Evolutionary conservation across 2,113 vertebrate species (phyloP).

Genomic region (Calidris pygmaea): DNA sequence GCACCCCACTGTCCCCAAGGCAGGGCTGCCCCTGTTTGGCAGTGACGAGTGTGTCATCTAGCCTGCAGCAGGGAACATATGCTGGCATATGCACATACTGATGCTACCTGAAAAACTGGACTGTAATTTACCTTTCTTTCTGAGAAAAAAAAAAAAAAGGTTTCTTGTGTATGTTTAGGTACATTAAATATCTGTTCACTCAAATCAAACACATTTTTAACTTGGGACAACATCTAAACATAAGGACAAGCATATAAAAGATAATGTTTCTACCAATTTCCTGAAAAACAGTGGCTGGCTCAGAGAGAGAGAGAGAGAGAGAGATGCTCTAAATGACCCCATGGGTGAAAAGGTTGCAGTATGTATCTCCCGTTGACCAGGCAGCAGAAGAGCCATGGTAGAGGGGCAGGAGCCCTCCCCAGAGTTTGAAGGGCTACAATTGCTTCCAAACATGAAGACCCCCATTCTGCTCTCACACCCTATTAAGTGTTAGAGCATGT

Average conservation of each 20-base stretch:
- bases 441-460: background rate
- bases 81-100: fast-evolving
- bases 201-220: background rate
- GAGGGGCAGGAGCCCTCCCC: no score
- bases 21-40: background rate
- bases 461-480: background rate
- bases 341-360: background rate
- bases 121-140: background rate
- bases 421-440: background rate
- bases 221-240: background rate
- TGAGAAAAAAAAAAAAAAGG: background rate
- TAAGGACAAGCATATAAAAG: background rate
- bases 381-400: background rate
- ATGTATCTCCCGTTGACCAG: background rate
- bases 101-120: background rate
- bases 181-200: background rate
- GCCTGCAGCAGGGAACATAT: background rate
- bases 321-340: background rate
- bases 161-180: background rate
- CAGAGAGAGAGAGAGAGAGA: background rate
- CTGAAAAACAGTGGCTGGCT: background rate
- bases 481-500: background rate
- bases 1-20: background rate
- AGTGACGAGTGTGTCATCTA: background rate
- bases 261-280: background rate